Conservation (phyloP, 1,140 invertebrate genomes). For the Aricia agestis region DNA sequence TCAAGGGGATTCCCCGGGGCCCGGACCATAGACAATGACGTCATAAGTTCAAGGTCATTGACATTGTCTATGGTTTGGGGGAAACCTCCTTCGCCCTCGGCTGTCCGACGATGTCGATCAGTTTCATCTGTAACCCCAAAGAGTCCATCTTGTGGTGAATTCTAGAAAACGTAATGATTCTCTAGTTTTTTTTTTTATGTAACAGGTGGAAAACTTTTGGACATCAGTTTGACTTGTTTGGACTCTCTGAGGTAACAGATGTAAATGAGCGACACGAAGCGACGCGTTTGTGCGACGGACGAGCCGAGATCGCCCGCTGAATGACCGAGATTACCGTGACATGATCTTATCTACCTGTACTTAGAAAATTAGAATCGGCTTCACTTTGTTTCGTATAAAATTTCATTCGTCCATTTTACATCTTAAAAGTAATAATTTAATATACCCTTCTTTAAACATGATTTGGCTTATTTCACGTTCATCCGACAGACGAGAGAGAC, state of each 20-base stretch:
- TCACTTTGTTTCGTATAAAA: conserved; percentile 69
- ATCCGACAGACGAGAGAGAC: conserved; percentile 61
- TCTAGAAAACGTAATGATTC: no score
- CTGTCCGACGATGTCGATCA: neutral
- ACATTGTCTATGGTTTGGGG: neutral
- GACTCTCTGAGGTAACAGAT: neutral
- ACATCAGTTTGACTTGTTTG: no score
- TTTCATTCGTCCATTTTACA: conserved; percentile 59
- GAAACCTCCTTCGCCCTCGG: neutral
- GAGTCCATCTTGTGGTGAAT: no score
- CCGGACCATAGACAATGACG: neutral
- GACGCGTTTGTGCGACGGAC: neutral
- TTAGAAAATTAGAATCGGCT: conserved; percentile 62
- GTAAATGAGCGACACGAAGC: neutral
- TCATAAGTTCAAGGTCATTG: neutral
- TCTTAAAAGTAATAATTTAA: conserved; percentile 62
- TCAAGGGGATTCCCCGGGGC: neutral
- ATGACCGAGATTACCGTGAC: conserved; percentile 58
- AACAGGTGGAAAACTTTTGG: no score
- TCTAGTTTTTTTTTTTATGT: no score
- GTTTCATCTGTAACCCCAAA: neutral
- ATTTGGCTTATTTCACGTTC: conserved; percentile 62
- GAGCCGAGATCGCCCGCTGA: neutral
- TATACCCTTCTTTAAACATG: conserved; percentile 63
- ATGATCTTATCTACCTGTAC: conserved; percentile 69